phyloP scores from a whole-genome alignment of 2,888 invertebrate genomes.

The Quadroppia sp. region DNA sequence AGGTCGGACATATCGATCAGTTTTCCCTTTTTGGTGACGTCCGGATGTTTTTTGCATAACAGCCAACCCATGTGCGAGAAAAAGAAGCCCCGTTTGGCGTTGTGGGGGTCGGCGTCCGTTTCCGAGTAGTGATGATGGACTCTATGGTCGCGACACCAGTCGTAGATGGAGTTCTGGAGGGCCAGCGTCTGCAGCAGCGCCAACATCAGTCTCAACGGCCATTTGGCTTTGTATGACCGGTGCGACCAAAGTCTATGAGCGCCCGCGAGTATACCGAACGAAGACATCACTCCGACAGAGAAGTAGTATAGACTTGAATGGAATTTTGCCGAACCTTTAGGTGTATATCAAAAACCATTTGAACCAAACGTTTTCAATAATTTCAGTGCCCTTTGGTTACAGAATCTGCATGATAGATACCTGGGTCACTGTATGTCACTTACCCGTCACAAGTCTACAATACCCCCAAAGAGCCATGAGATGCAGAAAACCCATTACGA shows the following conservation, averaged over 20 bases:
- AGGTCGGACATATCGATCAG: constrained; percentile 43
- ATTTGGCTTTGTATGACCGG: constrained; percentile 79
- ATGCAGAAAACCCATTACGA: constrained; percentile 34
- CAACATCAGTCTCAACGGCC: constrained; percentile 72
- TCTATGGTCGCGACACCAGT: constrained; percentile 54
- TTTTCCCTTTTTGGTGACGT: constrained; percentile 42
- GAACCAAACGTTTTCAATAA: too few relatives aligned
- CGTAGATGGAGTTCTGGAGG: constrained; percentile 52
- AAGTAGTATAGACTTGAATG: not conserved
- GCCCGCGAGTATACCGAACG: constrained; percentile 60
- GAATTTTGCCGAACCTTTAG: constrained; percentile 15
- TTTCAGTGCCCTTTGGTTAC: too few relatives aligned
- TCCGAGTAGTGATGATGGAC: constrained; percentile 54
- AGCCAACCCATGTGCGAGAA: constrained; percentile 47
- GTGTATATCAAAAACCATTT: too few relatives aligned
- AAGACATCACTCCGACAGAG: not conserved
- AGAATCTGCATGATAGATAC: too few relatives aligned
- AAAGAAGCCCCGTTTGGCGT: constrained; percentile 46
- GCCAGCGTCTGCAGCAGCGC: constrained; percentile 76
- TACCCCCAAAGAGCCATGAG: not conserved
- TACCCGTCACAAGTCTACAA: constrained; percentile 1
- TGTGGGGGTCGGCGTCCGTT: constrained; percentile 47
- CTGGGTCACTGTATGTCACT: not conserved
- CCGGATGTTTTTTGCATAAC: constrained; percentile 44
- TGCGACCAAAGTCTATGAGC: constrained; percentile 95